Evolutionary conservation across 2,797 vertebrate species (phyloP).

Genomic region (Rhinella marina): DNA sequence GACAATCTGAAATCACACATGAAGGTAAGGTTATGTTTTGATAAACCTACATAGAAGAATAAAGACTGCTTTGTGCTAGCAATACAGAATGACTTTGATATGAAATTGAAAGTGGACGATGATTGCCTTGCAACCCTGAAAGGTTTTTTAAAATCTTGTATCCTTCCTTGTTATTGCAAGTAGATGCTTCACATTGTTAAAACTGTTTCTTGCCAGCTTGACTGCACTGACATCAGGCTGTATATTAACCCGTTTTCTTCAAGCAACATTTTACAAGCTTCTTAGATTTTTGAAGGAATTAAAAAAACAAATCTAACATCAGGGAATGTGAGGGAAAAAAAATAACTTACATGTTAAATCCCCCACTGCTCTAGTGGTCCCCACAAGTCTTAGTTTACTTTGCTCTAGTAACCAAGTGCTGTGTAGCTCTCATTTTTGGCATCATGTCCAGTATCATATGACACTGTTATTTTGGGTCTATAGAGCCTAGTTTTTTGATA

Average conservation of each 20-base stretch:
- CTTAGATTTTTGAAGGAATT: background rate
- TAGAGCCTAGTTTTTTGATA: no score
- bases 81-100: constrained; percentile 36
- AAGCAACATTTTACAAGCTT: background rate
- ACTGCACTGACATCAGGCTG: constrained; percentile 16
- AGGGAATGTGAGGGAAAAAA: no score
- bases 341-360: no score
- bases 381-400: no score
- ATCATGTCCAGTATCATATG: no score
- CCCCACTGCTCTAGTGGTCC: no score
- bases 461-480: no score
- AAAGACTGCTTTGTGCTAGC: constrained; percentile 10
- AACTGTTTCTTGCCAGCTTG: constrained; percentile 17
- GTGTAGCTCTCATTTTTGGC: no score
- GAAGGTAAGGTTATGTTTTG: constrained; percentile 84
- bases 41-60: constrained; percentile 3
- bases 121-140: constrained; percentile 24
- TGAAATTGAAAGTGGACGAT: constrained; percentile 14
- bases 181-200: constrained; percentile 23
- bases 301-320: no score
- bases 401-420: no score
- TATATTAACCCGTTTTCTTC: constrained; percentile 7
- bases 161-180: constrained; percentile 10
- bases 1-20: constrained; percentile 99
- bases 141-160: background rate